Base-by-base conservation (phyloP, 2,797 vertebrate species). In the Lithobates sylvaticus region DNA sequence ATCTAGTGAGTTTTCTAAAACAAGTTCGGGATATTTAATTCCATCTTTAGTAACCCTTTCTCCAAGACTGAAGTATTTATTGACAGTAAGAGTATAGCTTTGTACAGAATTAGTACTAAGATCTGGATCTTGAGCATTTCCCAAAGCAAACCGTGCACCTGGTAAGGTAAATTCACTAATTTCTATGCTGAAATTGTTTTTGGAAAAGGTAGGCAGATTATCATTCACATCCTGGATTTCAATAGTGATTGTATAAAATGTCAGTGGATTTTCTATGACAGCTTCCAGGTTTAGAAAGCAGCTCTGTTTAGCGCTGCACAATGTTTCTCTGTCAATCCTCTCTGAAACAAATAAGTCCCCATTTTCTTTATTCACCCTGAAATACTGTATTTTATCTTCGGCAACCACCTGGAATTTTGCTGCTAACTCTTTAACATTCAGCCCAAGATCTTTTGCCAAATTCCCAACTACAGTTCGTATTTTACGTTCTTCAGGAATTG, bases 161-260 rank as follows among this genome's bases (percentile, higher is more conserved):
- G 94, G 92, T 88, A 90, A 88, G 79, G 94, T 93, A 64, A 93
- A 94, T 92, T 97, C 96, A 1, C 91, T 93, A 76, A 97, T 90
- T 90, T 95, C 94, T 89, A 97, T 90, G 21, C 92, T 88, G 90
- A 96, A 96, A 39, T 94, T 93, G 90, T 88, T 93, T 2, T 95
- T 93, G 80, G 95, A 93, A 88, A 97, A 97, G 88, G 93, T 90
- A 0, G 96, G 96, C 68, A 94, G 93, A 80, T 96, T 93, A 78
- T 97, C 96, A 58, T 97, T 97, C 10, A 96, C 85, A 83, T 96
- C 95, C 1, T 93, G 39, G 76, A 95, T 89, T 69, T 95, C 92
- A 5, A 95, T 81, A 26, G 91, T 79, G 5, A 95, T 81, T 7
- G 93, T 91, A 29, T 94, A 94, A 92, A 96, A 94, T 88, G 94